Evolutionary conservation across 2,888 invertebrate species (phyloP).

Genomic region (Ypsolopha scabrella): DNA sequence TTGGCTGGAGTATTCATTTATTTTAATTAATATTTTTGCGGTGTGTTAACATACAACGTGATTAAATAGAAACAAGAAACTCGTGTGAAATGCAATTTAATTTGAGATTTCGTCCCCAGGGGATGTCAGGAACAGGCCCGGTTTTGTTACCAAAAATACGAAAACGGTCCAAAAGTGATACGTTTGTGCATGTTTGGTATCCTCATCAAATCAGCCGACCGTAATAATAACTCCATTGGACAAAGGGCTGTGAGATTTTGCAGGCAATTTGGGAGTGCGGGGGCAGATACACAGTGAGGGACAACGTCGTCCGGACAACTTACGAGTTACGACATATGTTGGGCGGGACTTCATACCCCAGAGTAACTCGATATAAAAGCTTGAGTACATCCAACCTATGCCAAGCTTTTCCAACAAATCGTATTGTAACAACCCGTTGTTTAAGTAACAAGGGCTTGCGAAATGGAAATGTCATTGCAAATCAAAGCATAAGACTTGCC

Average conservation of each 20-base stretch:
- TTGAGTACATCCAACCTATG: too few relatives aligned
- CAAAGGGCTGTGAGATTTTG: slow-evolving; percentile 53
- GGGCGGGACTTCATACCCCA: slow-evolving; percentile 7
- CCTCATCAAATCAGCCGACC: slow-evolving; percentile 51
- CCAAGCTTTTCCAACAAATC: too few relatives aligned
- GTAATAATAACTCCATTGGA: slow-evolving; percentile 55
- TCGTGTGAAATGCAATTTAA: neutral
- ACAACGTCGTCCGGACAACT: slow-evolving; percentile 15
- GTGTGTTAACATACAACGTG: too few relatives aligned
- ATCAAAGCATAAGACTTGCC: too few relatives aligned
- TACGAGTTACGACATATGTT: slow-evolving; percentile 17
- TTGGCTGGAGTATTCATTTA: too few relatives aligned
- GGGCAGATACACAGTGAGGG: slow-evolving; percentile 24
- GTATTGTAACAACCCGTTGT: too few relatives aligned
- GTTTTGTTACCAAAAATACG: neutral
- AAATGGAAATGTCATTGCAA: too few relatives aligned
- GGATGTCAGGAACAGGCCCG: neutral
- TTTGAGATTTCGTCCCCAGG: neutral
- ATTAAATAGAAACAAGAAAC: too few relatives aligned
- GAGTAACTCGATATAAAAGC: neutral
- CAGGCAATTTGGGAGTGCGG: slow-evolving; percentile 47
- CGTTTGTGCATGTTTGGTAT: slow-evolving; percentile 13
- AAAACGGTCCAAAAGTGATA: neutral
- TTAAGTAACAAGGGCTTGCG: too few relatives aligned
- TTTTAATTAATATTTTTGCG: too few relatives aligned